Conservation (phyloP, 2,113 vertebrate genomes). For the Tachycineta bicolor region DNA sequence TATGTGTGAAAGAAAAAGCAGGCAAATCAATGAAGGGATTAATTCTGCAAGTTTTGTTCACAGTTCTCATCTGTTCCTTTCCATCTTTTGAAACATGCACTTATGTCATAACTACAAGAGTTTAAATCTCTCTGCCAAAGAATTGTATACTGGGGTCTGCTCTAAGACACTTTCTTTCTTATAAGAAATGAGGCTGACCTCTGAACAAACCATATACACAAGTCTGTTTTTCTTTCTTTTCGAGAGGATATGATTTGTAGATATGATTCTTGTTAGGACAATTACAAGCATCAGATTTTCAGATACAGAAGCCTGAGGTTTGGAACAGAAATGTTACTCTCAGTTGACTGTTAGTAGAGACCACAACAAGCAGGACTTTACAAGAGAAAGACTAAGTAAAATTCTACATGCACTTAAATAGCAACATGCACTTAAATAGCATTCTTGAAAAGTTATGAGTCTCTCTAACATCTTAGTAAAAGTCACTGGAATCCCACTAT, state of each 20-base stretch:
- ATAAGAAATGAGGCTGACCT: background rate
- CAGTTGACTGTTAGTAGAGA: background rate
- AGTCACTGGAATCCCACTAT: background rate
- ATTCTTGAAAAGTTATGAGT: background rate
- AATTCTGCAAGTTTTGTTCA: background rate
- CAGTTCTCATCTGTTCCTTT: background rate
- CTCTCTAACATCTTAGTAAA: background rate
- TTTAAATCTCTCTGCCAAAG: background rate
- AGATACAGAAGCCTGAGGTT: background rate
- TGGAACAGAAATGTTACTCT: background rate
- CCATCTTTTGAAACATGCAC: background rate
- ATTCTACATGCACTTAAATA: background rate
- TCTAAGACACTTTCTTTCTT: background rate
- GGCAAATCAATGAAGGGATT: conserved; percentile 1
- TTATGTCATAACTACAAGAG: background rate
- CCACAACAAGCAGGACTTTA: background rate
- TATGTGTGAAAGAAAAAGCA: background rate
- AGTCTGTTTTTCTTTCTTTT: background rate
- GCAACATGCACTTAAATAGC: background rate
- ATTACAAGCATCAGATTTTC: background rate
- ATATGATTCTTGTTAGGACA: background rate
- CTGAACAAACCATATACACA: background rate
- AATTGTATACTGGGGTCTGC: background rate
- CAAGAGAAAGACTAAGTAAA: background rate
- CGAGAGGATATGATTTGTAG: background rate